Percentiles rank a stretch among this genome's conserved stretches.
These are phyloP conservation scores for Amazonetta brasiliensis DNA, from an alignment of 2,797 vertebrate genomes.

Conservation along the genomic window DNA sequence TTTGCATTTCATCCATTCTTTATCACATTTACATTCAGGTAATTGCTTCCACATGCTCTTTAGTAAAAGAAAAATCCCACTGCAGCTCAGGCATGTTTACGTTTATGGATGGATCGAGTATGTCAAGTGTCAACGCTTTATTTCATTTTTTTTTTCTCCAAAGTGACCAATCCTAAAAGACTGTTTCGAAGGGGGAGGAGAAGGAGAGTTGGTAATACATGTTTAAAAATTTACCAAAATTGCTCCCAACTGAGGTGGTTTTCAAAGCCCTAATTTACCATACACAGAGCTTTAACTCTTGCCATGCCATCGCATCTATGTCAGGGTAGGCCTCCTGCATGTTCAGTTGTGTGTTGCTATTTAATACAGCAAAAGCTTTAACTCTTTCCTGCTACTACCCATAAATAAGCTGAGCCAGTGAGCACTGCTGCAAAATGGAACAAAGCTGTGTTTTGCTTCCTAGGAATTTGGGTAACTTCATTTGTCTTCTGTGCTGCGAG, in stretches of 20 bases:
- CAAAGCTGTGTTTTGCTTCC: neutral
- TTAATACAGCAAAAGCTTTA: constrained; percentile 1
- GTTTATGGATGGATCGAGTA: constrained; percentile 40
- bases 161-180: neutral
- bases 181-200: neutral
- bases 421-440: neutral
- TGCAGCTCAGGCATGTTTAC: constrained; percentile 46
- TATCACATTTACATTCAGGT: constrained; percentile 71
- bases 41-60: constrained; percentile 73
- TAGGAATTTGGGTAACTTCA: neutral
- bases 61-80: constrained; percentile 45
- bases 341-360: neutral
- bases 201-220: neutral
- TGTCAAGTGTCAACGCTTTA: neutral
- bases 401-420: neutral
- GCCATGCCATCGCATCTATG: neutral
- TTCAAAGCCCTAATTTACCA: constrained; percentile 22
- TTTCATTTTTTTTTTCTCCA: neutral
- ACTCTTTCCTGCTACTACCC: neutral
- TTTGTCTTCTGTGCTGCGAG: neutral
- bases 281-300: constrained; percentile 32
- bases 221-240: constrained; percentile 46
- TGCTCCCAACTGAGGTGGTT: constrained; percentile 50
- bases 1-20: constrained; percentile 68
- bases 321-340: neutral